These are phyloP conservation scores for Leucoraja ocellata DNA, from an alignment of 2,797 vertebrate genomes.

Conservation along the genomic window DNA sequence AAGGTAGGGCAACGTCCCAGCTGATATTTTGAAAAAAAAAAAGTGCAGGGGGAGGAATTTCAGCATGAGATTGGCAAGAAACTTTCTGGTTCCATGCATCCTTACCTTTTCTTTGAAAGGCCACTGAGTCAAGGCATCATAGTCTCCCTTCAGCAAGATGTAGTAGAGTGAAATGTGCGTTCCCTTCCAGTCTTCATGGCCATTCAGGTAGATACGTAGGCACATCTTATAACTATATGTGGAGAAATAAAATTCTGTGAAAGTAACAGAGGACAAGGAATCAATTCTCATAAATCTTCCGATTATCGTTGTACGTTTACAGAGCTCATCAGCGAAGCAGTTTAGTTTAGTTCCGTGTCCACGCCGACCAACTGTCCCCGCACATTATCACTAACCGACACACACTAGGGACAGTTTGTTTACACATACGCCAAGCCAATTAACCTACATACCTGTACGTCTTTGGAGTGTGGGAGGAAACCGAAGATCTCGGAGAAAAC, in stretches of 20 bases:
- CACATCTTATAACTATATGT: conserved; percentile 39
- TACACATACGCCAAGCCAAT: no score
- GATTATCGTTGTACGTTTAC: neutral
- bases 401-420: no score
- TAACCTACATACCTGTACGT: no score
- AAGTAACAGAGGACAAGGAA: conserved; percentile 26
- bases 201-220: conserved; percentile 40
- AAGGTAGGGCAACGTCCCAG: neutral
- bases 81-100: neutral
- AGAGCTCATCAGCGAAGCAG: neutral
- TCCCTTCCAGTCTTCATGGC: conserved; percentile 30
- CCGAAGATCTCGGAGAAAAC: no score
- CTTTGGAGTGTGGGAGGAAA: no score
- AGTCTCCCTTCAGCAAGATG: conserved; percentile 36
- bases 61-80: neutral
- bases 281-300: neutral
- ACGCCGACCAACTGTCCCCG: no score
- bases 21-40: neutral
- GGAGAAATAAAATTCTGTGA: conserved; percentile 32
- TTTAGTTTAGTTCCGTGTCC: neutral
- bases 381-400: no score
- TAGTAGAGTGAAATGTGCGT: conserved; percentile 33
- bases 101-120: conserved; percentile 38
- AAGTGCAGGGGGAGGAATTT: neutral
- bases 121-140: conserved; percentile 36